phyloP scores from a whole-genome alignment of 2,888 invertebrate genomes.

The Drosophila subquinaria region DNA sequence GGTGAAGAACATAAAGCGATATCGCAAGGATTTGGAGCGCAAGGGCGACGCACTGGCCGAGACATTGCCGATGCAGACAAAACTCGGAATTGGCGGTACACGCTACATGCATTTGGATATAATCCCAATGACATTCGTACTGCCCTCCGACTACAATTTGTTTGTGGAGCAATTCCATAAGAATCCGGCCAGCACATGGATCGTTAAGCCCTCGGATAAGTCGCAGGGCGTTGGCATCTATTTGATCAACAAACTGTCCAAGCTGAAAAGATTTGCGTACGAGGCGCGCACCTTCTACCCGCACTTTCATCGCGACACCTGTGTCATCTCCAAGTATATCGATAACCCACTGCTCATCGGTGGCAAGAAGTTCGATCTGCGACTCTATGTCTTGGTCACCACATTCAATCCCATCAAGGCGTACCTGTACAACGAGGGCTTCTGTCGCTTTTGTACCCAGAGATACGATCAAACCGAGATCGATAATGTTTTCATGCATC shows the following conservation, averaged over 20 bases:
- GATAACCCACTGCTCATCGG: conserved; percentile 97
- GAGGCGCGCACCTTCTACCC: conserved; percentile 93
- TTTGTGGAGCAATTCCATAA: conserved; percentile 98
- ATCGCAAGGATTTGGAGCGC: conserved; percentile 95
- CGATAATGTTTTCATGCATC: conserved; percentile 97
- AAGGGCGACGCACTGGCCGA: conserved; percentile 95
- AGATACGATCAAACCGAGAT: conserved; percentile 96
- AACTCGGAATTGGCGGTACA: conserved; percentile 88
- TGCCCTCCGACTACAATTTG: conserved; percentile 97
- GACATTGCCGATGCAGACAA: conserved; percentile 86
- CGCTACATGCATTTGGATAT: conserved; percentile 95
- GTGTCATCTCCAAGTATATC: conserved; percentile 95
- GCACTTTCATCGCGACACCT: conserved; percentile 93
- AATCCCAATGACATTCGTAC: conserved; percentile 96
- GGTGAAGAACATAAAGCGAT: conserved; percentile 97
- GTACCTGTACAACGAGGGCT: conserved; percentile 96
- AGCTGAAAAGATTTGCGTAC: conserved; percentile 95
- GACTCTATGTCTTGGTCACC: conserved; percentile 96
- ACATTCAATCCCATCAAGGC: conserved; percentile 97
- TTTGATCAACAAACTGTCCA: conserved; percentile 97
- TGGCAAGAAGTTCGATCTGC: conserved; percentile 97
- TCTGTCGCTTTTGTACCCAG: conserved; percentile 98
- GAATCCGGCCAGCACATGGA: conserved; percentile 98
- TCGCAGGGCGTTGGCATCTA: conserved; percentile 98
- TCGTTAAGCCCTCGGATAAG: conserved; percentile 98